These are phyloP conservation scores for Mylabris sibirica DNA, from an alignment of 2,888 invertebrate genomes.

Conservation along the genomic window DNA sequence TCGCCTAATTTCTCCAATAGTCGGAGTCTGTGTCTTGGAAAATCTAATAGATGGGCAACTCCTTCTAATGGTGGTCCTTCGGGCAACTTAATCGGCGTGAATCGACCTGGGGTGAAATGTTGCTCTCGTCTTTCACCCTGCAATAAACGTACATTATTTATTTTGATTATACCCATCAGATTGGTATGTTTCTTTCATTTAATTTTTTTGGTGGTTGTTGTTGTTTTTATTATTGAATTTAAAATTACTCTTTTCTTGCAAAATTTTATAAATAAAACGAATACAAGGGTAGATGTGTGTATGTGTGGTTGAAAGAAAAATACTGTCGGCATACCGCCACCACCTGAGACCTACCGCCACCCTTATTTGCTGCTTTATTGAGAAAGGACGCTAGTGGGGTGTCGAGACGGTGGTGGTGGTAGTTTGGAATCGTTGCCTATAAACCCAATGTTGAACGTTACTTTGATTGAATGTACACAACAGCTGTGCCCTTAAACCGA, in stretches of 20 bases:
- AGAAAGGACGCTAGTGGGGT: constrained; percentile 30
- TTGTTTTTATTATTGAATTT: constrained; percentile 21
- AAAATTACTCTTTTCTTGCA: not conserved
- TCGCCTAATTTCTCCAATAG: constrained; percentile 87
- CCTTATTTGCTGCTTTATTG: constrained; percentile 23
- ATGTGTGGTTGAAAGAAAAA: constrained; percentile 9
- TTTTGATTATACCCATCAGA: constrained; percentile 8
- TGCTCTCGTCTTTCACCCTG: constrained; percentile 73
- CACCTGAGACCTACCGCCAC: constrained; percentile 36
- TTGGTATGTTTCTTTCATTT: not conserved
- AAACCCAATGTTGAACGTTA: constrained; percentile 32
- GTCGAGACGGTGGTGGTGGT: constrained; percentile 30
- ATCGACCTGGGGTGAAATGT: constrained; percentile 72
- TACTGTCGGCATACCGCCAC: constrained; percentile 22
- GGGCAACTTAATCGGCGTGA: constrained; percentile 77
- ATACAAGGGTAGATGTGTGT: constrained; percentile 17
- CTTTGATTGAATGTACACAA: constrained; percentile 46
- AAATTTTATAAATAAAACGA: not conserved
- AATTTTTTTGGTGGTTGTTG: not conserved
- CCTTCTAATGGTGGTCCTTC: constrained; percentile 74
- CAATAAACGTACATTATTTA: constrained; percentile 35
- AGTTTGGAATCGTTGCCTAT: constrained; percentile 24
- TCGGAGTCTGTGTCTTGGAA: constrained; percentile 83
- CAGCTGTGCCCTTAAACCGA: constrained; percentile 35
- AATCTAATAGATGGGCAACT: constrained; percentile 75